Conservation (phyloP, 2,888 invertebrate genomes). For the Drosophila monieri region DNA sequence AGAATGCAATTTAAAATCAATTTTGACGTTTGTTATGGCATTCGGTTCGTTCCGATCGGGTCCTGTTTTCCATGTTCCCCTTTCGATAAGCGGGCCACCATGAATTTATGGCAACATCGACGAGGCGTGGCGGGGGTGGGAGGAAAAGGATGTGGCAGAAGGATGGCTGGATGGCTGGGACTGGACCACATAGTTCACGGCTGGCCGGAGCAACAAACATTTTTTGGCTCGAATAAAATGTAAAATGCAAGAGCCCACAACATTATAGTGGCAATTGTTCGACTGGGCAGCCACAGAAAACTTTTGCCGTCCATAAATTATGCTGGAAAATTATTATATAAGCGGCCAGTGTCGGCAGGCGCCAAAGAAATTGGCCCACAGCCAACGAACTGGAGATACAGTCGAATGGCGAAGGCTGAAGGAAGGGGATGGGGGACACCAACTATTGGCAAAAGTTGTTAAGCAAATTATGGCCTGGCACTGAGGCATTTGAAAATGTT, state of each 20-base stretch:
- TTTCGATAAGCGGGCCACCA: slow-evolving; percentile 60
- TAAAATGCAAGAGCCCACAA: slow-evolving; percentile 58
- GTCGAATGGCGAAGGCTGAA: slow-evolving; percentile 1
- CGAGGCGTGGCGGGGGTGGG: background rate
- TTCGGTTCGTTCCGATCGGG: slow-evolving; percentile 28
- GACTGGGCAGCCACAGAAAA: slow-evolving; percentile 70
- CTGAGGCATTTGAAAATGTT: slow-evolving; percentile 51
- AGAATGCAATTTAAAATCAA: slow-evolving; percentile 74
- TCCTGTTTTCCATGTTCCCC: slow-evolving; percentile 55
- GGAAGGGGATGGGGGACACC: slow-evolving; percentile 11
- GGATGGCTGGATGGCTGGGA: slow-evolving; percentile 18
- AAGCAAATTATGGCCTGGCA: slow-evolving; percentile 74
- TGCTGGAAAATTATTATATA: slow-evolving; percentile 75
- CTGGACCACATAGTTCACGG: slow-evolving; percentile 68
- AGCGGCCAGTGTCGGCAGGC: slow-evolving; percentile 66
- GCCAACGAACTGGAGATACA: slow-evolving; percentile 46
- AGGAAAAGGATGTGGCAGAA: slow-evolving; percentile 13
- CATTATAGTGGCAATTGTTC: slow-evolving; percentile 74
- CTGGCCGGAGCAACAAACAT: slow-evolving; percentile 53
- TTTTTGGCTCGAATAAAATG: slow-evolving; percentile 63
- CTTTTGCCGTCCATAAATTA: slow-evolving; percentile 74
- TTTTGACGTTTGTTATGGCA: slow-evolving; percentile 61
- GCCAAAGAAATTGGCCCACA: slow-evolving; percentile 64
- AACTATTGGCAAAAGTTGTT: slow-evolving; percentile 71
- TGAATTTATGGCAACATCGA: slow-evolving; percentile 61